phyloP scores from a whole-genome alignment of 2,888 invertebrate species.

The Plagodis pulveraria region DNA sequence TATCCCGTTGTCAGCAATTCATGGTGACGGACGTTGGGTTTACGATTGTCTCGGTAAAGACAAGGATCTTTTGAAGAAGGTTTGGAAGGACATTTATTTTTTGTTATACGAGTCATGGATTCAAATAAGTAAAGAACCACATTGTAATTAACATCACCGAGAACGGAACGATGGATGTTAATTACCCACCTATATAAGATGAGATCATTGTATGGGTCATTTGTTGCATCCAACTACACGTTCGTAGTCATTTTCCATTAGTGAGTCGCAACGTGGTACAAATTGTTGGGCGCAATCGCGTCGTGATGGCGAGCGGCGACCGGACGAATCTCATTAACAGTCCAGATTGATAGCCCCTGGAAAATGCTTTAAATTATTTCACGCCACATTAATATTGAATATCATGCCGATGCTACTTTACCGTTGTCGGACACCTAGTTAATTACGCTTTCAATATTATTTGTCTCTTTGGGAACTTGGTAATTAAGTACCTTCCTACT shows the following conservation, averaged over 20 bases:
- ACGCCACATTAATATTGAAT: conserved; percentile 77
- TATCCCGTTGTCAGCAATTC: conserved; percentile 42
- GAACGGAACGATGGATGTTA: conserved; percentile 23
- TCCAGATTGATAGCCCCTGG: conserved; percentile 76
- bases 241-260: conserved; percentile 61
- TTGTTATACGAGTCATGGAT: conserved; percentile 30
- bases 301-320: conserved; percentile 43
- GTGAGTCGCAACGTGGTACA: conserved; percentile 70
- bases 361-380: conserved; percentile 79
- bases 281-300: conserved; percentile 72
- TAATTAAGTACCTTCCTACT: not conserved
- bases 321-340: conserved; percentile 79
- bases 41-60: conserved; percentile 37
- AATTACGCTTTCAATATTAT: conserved; percentile 39
- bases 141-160: conserved; percentile 14
- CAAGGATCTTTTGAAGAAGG: conserved; percentile 33
- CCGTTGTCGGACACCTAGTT: conserved; percentile 46
- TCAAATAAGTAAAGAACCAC: conserved; percentile 24
- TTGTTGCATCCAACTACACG: conserved; percentile 35
- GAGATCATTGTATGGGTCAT: conserved; percentile 41
- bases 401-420: conserved; percentile 50
- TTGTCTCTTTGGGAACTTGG: conserved; percentile 18
- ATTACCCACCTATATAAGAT: conserved; percentile 10
- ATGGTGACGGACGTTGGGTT: conserved; percentile 39
- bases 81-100: conserved; percentile 32